Base-by-base conservation (phyloP, 64 coral and sea anemone species). In the Pachyseris speciosa region DNA sequence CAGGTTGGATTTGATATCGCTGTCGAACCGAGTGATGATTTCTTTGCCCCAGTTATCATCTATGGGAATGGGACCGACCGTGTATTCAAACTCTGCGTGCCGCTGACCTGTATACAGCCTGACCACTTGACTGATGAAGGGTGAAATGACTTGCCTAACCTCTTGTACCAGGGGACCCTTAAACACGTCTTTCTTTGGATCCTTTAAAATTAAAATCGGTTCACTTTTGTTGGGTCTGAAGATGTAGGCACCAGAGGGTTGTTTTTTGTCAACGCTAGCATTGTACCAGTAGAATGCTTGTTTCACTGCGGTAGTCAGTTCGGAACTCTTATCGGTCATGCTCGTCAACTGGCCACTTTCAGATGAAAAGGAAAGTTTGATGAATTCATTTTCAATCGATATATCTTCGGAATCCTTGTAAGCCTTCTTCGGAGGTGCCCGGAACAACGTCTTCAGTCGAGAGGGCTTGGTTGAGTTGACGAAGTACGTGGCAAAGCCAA, bases 241-340 rank as follows among this genome's bases (percentile, higher is more conserved):
- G 73, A 99, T 99, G 45, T 99, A 99, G 0, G 94, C 94, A 0
- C 94, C 90, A 1, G 97, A 99, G 9, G 94, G 44, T 41, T 99
- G 97, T 34, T 22, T 50, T 24, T 79, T 72, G 26, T 92, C 92
- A 20, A 43, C 22, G 37, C 97, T 99, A 9, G 86, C 74, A 32
- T 95, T 95, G 63, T 99, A 99, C 97, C 97, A 99, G 10, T 95
- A 93, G 52, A 95, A 99, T 37, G 80, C 86, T 67, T 99, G 97
- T 9, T 87, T 87, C 48, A 99, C 73, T 36, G 32, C 28, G 7
- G 81, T 85, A 1, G 64, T 95, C 26, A 93, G n/a, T 49, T 95
- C 87, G 20, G 85, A 93, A 42, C 27, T 75, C 28, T 93, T 42
- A 77, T 99, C 94, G 6, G 80, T 92, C 89, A 99, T 95, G 65